Base-by-base conservation (phyloP, 2,797 vertebrate species). In the Melanogrammus aeglefinus region DNA sequence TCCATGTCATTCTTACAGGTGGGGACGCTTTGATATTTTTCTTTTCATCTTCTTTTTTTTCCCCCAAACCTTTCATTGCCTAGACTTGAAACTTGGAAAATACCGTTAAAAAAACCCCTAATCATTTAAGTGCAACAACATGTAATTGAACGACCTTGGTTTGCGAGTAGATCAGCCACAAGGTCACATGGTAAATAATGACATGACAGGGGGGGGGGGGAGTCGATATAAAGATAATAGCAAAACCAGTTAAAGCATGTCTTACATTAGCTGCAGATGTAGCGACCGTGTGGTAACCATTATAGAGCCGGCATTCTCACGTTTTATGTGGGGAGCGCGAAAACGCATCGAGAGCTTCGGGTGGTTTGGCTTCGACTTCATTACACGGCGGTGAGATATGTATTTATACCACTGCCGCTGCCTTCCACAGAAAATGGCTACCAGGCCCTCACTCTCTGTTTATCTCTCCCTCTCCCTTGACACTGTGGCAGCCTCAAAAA, bases 361-460 rank as follows among this genome's bases (percentile, higher is more conserved):
- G 77, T 74, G 86, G 83, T 89, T 82, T 80, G 80, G 81, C 85
- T 86, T 88, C 80, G 86, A 83, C 85, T 41, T 76, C 76, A 47
- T 70, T 82, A 82, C 83, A 88, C 76, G 80, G 73, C 76, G 85
- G 81, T 76, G 44, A 77, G 80, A 86, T 85, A 85, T 83, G 88
- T 79, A 85, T 89, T 91, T 87, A 85, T 77, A 80, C 1, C 71
- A 74, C 78, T 80, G 79, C 83, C 76, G 77, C 78, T 1, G 18
- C 18, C 18, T 1, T 7, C 18, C 21, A 76, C 78, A 84, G 84
- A 89, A 90, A 91, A 91, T 87, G 87, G 87, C 85, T 83, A 82
- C 85, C 84, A 83, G 80, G 38, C 85, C 75, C 81, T 79, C 83
- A 81, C 80, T 75, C 38, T 10, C 77, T 51, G 47, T 51, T 18